Conservation (phyloP, 2,797 vertebrate genomes). For the Sebastes trivittatus region DNA sequence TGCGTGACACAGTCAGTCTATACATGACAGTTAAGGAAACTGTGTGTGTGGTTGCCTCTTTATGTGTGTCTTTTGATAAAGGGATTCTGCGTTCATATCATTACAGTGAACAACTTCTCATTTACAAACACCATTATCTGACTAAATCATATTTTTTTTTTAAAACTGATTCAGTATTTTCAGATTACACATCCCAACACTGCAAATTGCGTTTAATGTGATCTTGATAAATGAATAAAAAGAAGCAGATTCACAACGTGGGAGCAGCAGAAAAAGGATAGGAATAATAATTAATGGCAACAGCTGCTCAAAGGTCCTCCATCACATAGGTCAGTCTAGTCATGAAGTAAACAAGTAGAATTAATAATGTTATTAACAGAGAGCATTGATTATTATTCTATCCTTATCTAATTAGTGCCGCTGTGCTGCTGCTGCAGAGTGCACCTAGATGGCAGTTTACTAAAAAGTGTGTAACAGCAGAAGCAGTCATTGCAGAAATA, state of each 20-base stretch:
- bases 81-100: neutral
- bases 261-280: neutral
- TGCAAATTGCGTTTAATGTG: neutral
- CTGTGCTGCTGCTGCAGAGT: neutral
- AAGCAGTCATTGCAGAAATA: conserved; percentile 23
- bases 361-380: conserved; percentile 16
- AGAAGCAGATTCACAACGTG: neutral
- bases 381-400: conserved; percentile 22
- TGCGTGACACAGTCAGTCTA: neutral
- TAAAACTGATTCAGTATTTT: neutral
- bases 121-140: neutral
- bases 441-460: neutral
- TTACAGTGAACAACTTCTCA: neutral
- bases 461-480: conserved; percentile 10
- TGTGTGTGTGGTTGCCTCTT: neutral
- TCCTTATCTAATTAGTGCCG: conserved; percentile 23
- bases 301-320: neutral
- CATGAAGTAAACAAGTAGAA: conserved; percentile 27
- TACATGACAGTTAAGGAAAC: neutral
- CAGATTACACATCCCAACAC: neutral
- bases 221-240: neutral
- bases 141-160: neutral
- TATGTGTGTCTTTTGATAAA: neutral
- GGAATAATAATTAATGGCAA: neutral
- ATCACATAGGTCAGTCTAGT: conserved; percentile 18